Evolutionary conservation across 2,888 invertebrate genomes (phyloP), one percentile per base, ranked within the genome.

Genomic region (Lasioglossum leucozonium): DNA sequence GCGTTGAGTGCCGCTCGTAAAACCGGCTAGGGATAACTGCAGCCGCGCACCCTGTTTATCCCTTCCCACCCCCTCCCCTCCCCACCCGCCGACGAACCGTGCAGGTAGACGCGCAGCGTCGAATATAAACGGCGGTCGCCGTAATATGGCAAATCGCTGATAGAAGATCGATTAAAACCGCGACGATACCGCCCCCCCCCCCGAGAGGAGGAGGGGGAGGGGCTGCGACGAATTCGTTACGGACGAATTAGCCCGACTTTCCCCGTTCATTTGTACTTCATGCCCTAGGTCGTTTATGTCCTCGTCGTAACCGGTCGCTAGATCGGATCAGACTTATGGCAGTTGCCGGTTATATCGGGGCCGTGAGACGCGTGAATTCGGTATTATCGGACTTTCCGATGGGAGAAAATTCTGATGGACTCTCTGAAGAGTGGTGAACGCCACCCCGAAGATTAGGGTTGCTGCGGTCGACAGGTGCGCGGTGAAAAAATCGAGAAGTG

Each of bases 1-100:
- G 89, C 92, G 92, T 91, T 92, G 92, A 92, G 92, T 90, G 91
- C 91, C 90, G 87, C 88, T 91, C 92, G 91, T 93, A 93, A 93
- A 93, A 88, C 85, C 79, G 82, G 84, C 86, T 84, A 87, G 89
- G 86, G 82, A 84, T 81, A 87, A 90, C 90, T 88, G 87, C 87
- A 86, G 76, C 34, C 34, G 34, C 82, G 72, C 74, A 69, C 80
- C 80, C 88, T 86, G 88, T 89, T 89, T 87, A 90, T 90, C 84
- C 84, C 86, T 87, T 89, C 84, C 51, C 81, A n/a, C n/a, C n/a
- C n/a, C n/a, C n/a, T n/a, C n/a, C n/a, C n/a, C n/a, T n/a, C n/a
- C n/a, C n/a, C n/a, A n/a, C n/a, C n/a, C n/a, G n/a, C 72, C 78
- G 71, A 22, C 55, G 67, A 30, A 65, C 34, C 18, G 51, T 72